Conservation (phyloP, 2,797 vertebrate genomes). For the Galago senegalensis region DNA sequence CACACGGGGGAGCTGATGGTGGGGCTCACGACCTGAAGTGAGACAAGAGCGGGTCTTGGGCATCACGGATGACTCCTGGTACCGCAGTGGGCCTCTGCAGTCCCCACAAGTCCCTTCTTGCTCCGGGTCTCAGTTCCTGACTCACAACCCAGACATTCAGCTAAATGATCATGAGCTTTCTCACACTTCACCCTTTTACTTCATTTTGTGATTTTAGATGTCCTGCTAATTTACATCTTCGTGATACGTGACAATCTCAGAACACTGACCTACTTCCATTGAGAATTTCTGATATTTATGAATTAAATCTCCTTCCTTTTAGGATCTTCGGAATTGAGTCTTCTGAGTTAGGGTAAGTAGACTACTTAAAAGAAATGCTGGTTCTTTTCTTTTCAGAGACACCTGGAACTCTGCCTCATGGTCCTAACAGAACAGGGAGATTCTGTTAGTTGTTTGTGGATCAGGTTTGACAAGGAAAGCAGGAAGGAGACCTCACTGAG, state of each 20-base stretch:
- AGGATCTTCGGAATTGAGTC: neutral
- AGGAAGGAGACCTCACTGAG: neutral
- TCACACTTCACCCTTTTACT: no score
- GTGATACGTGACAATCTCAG: fast-evolving
- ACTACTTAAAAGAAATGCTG: neutral
- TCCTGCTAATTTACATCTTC: neutral
- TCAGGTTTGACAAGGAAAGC: neutral
- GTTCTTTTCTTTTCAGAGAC: neutral
- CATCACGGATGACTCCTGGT: fast-evolving
- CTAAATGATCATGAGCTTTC: no score
- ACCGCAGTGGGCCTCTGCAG: fast-evolving
- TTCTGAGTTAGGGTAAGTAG: neutral
- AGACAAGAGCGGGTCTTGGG: neutral
- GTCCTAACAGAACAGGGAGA: neutral
- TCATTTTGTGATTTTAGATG: neutral
- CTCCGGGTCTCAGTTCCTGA: neutral
- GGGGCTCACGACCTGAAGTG: constrained; percentile 95
- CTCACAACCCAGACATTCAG: neutral
- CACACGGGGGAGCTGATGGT: constrained; percentile 99
- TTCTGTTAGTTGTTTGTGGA: neutral
- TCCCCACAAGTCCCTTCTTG: neutral
- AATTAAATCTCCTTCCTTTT: neutral
- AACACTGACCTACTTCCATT: neutral
- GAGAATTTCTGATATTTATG: neutral
- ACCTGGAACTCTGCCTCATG: neutral